Evolutionary conservation across 2,888 invertebrate species (phyloP).

Genomic region (Rhimphoctona megacephalus): DNA sequence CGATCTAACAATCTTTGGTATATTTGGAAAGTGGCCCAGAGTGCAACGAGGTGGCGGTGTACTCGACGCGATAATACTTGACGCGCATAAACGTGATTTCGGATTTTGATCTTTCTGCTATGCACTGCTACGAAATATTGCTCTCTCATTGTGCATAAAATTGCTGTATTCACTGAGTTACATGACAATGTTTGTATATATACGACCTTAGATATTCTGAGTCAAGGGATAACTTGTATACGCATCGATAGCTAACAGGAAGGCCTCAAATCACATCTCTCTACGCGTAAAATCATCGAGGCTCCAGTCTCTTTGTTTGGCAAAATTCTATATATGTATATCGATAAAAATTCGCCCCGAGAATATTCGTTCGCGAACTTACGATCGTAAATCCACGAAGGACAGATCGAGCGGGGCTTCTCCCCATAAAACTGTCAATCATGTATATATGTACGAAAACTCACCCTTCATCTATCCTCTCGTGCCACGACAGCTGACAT

Average conservation of each 20-base stretch:
- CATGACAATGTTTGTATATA: neutral
- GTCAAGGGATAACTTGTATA: neutral
- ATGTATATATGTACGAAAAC: conserved; percentile 73
- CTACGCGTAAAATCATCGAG: neutral
- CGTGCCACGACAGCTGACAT: conserved; percentile 80
- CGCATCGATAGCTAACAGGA: conserved; percentile 6
- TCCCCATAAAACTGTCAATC: conserved; percentile 83
- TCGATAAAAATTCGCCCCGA: conserved; percentile 21
- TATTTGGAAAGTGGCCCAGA: conserved; percentile 3
- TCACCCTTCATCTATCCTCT: conserved; percentile 71
- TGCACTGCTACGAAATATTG: conserved; percentile 32
- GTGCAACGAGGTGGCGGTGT: conserved; percentile 49
- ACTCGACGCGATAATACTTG: conserved; percentile 64
- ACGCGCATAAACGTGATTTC: conserved; percentile 68
- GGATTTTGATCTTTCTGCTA: conserved; percentile 65
- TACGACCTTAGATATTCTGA: neutral
- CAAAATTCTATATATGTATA: conserved; percentile 18
- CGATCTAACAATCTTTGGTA: neutral
- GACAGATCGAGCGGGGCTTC: conserved; percentile 70
- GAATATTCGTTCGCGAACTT: conserved; percentile 73
- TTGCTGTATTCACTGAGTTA: conserved; percentile 28
- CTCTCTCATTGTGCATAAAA: conserved; percentile 34
- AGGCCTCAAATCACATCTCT: conserved; percentile 16
- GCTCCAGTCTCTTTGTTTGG: conserved; percentile 27
- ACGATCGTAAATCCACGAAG: conserved; percentile 78